Conservation (phyloP, 1,140 invertebrate genomes). For the Brachystomella parvula region DNA sequence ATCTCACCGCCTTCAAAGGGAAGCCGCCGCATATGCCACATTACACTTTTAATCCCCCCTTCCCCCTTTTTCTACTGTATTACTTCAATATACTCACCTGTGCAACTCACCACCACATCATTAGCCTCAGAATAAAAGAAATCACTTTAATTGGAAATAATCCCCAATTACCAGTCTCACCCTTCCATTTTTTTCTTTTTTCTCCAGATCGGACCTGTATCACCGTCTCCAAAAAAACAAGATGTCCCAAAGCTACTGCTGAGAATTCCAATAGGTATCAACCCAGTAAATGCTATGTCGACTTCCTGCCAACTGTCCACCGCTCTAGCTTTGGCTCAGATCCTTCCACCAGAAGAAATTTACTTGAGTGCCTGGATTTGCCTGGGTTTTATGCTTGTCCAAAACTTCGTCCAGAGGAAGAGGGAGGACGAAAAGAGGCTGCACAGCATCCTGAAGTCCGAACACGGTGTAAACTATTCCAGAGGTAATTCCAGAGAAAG, state of each 20-base stretch:
- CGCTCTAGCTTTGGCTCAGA: constrained; percentile 11
- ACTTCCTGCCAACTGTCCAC: constrained; percentile 33
- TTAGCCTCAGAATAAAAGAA: background rate
- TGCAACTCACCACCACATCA: constrained; percentile 12
- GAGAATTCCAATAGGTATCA: background rate
- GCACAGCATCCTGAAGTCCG: constrained; percentile 45
- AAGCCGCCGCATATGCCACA: constrained; percentile 41
- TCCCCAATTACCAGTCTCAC: background rate
- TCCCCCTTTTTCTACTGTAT: background rate
- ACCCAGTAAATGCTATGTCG: constrained; percentile 27
- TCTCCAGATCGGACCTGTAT: constrained; percentile 33
- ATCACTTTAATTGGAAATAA: background rate
- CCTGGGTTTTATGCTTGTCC: constrained; percentile 46
- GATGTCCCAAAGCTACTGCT: constrained; percentile 33
- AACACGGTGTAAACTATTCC: constrained; percentile 47
- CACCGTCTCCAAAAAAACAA: constrained; percentile 28
- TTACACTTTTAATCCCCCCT: background rate
- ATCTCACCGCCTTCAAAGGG: constrained; percentile 37
- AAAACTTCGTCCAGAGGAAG: constrained; percentile 37
- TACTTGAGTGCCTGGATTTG: constrained; percentile 34
- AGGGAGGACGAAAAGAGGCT: constrained; percentile 31
- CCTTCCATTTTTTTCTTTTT: background rate
- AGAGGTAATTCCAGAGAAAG: constrained; percentile 38
- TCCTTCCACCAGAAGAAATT: background rate
- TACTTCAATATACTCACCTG: constrained; percentile 4